Percentiles rank a stretch among this genome's conserved stretches.
Evolutionary conservation across 1,140 invertebrate genomes (phyloP).

Genomic region (Belonocnema kinseyi): DNA sequence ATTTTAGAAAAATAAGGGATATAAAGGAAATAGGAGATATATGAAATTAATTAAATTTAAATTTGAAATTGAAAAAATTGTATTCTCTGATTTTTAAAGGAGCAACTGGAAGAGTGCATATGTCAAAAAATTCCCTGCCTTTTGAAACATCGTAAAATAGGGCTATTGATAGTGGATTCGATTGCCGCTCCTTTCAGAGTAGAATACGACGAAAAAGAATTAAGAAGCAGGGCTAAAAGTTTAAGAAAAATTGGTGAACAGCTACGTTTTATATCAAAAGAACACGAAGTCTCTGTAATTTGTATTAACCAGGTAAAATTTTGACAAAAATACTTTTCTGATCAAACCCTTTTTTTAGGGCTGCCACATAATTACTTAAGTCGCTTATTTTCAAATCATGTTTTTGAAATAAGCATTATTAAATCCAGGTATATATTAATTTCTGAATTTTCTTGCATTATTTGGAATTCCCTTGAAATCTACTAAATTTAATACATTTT

Average conservation of each 20-base stretch:
- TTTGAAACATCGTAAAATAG: conserved; percentile 76
- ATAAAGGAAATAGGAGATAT: no score
- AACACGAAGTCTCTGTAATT: conserved; percentile 78
- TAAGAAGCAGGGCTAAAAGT: conserved; percentile 75
- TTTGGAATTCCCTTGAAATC: no score
- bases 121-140: conserved; percentile 73
- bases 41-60: no score
- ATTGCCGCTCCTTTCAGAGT: conserved; percentile 84
- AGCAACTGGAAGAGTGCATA: conserved; percentile 78
- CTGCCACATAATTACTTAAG: background rate
- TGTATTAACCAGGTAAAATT: conserved; percentile 84
- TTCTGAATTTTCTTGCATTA: no score
- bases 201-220: conserved; percentile 76
- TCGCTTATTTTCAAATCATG: no score
- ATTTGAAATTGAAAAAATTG: no score
- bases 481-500: no score
- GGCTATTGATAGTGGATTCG: conserved; percentile 85
- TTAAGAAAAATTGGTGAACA: conserved; percentile 77
- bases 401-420: no score
- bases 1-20: no score
- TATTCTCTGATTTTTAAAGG: conserved; percentile 67
- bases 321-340: conserved; percentile 24
- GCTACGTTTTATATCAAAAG: conserved; percentile 77
- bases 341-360: conserved; percentile 18
- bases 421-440: no score